These are phyloP conservation scores for Regulus satrapa DNA, from an alignment of 2,113 vertebrate genomes.

Conservation along the genomic window DNA sequence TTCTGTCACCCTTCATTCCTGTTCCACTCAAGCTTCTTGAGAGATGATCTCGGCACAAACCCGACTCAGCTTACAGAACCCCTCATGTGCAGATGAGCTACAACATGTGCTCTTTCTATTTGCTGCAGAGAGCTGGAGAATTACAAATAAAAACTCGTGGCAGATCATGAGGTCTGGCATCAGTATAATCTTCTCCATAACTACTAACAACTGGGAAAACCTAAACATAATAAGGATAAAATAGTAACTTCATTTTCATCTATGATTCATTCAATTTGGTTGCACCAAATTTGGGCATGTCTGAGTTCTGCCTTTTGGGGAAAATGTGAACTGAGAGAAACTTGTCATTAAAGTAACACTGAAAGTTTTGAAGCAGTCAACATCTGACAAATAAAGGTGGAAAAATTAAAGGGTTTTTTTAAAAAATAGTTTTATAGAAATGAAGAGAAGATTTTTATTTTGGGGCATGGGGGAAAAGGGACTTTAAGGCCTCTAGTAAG, in stretches of 20 bases:
- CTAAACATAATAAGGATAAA: background rate
- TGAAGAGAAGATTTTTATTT: background rate
- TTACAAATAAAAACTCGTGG: background rate
- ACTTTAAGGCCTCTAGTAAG: background rate
- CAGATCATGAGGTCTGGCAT: background rate
- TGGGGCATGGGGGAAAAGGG: no score
- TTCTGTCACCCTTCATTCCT: background rate
- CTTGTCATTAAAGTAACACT: background rate
- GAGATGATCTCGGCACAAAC: background rate
- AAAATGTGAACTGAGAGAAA: background rate
- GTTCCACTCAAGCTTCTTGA: background rate
- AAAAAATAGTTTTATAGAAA: background rate
- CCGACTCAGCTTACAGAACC: background rate
- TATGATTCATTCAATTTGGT: slow-evolving; percentile 19
- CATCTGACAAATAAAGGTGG: background rate
- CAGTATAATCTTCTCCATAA: background rate
- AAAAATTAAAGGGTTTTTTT: background rate
- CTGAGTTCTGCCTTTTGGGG: background rate
- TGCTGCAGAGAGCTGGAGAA: background rate
- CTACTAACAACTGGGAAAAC: background rate
- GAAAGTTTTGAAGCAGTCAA: background rate
- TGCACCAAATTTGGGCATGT: background rate
- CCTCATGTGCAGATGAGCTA: background rate
- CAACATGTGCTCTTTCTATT: background rate
- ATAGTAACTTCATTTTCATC: slow-evolving; percentile 20